A percentile compares a stretch with the other conserved stretches of the same genome.
Evolutionary conservation across 2,797 vertebrate species (phyloP).

Genomic region (Taeniopygia guttata): DNA sequence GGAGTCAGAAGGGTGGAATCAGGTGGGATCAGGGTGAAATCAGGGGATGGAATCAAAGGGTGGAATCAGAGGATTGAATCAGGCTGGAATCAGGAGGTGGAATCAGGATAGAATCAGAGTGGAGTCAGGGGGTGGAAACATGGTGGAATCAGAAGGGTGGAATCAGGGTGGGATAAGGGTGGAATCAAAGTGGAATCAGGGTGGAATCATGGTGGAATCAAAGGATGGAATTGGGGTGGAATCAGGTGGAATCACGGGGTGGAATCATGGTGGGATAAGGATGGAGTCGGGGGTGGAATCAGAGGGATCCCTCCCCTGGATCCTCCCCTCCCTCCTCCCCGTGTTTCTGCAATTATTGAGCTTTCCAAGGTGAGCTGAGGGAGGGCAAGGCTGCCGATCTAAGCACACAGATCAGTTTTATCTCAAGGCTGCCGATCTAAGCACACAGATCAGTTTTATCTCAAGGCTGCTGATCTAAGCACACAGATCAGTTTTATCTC

Average conservation of each 20-base stretch:
- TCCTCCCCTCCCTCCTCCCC: neutral
- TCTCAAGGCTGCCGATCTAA: neutral
- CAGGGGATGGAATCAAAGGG: too few relatives aligned
- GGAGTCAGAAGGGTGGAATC: neutral
- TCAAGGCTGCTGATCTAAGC: constrained; percentile 9
- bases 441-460: too few relatives aligned
- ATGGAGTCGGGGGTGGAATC: neutral
- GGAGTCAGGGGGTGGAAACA: too few relatives aligned
- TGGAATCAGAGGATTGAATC: too few relatives aligned
- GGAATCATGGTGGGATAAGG: neutral
- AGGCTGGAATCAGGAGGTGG: neutral
- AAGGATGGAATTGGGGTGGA: too few relatives aligned
- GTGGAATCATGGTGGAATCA: neutral
- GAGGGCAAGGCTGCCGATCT: neutral
- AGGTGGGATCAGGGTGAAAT: neutral
- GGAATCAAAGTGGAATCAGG: neutral
- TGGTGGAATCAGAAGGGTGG: neutral
- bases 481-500: constrained; percentile 50
- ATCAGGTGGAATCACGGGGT: neutral
- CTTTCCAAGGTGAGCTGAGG: constrained; percentile 10
- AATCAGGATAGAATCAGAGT: too few relatives aligned
- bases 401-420: too few relatives aligned
- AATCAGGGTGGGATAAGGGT: neutral
- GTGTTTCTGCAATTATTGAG: neutral
- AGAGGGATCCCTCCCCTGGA: neutral